These are phyloP conservation scores for Pseudopipra pipra DNA, from an alignment of 2,113 vertebrate genomes.

Conservation along the genomic window DNA sequence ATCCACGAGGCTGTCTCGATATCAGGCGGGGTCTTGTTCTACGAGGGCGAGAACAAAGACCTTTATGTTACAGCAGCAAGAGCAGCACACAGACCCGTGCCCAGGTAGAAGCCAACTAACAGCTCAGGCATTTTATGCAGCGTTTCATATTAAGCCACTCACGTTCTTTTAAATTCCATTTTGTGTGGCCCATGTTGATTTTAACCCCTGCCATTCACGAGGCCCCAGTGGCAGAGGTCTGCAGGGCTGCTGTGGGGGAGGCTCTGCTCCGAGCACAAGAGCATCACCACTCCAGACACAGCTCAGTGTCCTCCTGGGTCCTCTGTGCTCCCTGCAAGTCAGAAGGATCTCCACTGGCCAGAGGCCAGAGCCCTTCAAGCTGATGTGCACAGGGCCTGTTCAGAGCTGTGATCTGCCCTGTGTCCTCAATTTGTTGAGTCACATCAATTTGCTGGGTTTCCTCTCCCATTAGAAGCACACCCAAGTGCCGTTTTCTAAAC, in stretches of 20 bases:
- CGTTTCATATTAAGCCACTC: background rate
- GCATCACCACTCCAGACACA: background rate
- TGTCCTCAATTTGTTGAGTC: slow-evolving; percentile 55
- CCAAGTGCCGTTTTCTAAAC: background rate
- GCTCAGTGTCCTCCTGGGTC: background rate
- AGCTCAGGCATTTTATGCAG: background rate
- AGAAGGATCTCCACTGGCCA: slow-evolving; percentile 22
- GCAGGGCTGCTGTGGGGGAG: background rate
- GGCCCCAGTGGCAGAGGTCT: background rate
- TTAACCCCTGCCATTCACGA: background rate
- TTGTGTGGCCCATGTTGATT: background rate
- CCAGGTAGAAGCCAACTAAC: background rate
- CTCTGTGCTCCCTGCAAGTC: background rate
- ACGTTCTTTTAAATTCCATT: background rate
- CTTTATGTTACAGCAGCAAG: background rate
- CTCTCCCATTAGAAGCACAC: slow-evolving; percentile 6
- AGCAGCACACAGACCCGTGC: background rate
- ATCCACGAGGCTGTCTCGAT: background rate
- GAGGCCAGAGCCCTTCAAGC: slow-evolving; percentile 24
- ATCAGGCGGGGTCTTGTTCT: background rate
- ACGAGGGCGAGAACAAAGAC: slow-evolving; percentile 28
- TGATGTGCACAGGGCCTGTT: slow-evolving; percentile 26
- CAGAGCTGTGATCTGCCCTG: slow-evolving; percentile 8
- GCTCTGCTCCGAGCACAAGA: background rate
- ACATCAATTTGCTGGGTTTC: slow-evolving; percentile 57